phyloP scores from a whole-genome alignment of 2,113 vertebrate genomes.

The Macquaria ambigua region DNA sequence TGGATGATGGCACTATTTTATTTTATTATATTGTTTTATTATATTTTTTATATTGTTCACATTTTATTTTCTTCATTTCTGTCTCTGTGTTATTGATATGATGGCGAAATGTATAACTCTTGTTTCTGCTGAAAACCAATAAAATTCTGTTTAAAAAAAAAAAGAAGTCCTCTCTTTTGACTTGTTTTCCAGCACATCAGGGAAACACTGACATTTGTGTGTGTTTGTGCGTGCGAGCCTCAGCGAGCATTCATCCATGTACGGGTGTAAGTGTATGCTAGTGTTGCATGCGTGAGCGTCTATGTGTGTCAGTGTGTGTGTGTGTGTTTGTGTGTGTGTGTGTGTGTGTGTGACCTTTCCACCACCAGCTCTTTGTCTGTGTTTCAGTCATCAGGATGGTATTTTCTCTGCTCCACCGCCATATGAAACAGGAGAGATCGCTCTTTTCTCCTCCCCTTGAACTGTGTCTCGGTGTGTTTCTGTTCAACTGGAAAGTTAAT shows the following conservation, averaged over 20 bases:
- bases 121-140: too few species aligned
- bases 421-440: not conserved
- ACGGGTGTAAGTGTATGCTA: not conserved
- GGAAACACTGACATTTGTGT: constrained; percentile 62
- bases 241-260: not conserved
- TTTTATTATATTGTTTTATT: too few species aligned
- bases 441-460: too few species aligned
- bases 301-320: not conserved
- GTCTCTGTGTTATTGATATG: too few species aligned
- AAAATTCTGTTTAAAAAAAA: too few species aligned
- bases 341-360: constrained; percentile 58
- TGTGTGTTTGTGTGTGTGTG: not conserved
- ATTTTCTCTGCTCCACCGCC: not conserved
- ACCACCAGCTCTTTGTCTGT: constrained; percentile 38
- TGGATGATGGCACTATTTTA: too few species aligned
- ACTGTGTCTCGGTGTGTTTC: not conserved
- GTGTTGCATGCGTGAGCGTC: not conserved
- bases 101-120: too few species aligned
- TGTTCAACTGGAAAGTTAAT: not conserved
- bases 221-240: not conserved
- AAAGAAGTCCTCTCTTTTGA: too few species aligned
- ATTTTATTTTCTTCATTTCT: too few species aligned
- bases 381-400: constrained; percentile 22
- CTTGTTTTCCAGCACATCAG: too few species aligned
- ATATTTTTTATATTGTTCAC: too few species aligned